These are phyloP conservation scores for Hycleus phaleratus DNA, from an alignment of 1,140 invertebrate genomes.

Conservation along the genomic window DNA sequence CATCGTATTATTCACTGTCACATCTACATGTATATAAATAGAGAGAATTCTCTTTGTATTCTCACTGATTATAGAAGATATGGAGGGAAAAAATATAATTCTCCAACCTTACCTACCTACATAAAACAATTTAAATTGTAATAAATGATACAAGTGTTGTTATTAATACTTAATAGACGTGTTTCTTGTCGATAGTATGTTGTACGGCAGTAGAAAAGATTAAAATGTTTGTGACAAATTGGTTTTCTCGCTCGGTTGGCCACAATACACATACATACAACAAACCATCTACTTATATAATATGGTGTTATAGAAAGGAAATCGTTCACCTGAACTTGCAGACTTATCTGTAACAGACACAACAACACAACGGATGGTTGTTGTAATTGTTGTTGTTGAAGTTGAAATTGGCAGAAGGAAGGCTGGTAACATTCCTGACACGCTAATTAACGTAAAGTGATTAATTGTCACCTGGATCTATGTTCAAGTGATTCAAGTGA, in stretches of 20 bases:
- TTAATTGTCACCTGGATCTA: conserved; percentile 22
- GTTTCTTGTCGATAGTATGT: background rate
- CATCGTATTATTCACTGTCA: conserved; percentile 3
- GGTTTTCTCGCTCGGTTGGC: conserved; percentile 19
- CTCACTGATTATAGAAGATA: too few relatives aligned
- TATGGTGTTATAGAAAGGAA: background rate
- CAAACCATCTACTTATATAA: too few relatives aligned
- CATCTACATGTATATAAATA: too few relatives aligned
- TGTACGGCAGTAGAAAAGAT: conserved; percentile 2
- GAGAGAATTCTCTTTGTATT: too few relatives aligned
- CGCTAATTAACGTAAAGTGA: conserved; percentile 23
- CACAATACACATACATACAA: conserved; percentile 1
- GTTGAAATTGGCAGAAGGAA: too few relatives aligned
- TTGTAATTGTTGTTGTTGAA: too few relatives aligned
- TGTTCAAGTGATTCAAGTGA: conserved; percentile 17
- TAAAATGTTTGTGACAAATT: conserved; percentile 22
- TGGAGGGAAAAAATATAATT: background rate
- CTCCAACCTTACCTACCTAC: background rate
- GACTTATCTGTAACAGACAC: conserved; percentile 2
- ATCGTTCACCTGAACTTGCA: conserved; percentile 14
- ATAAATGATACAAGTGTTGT: background rate
- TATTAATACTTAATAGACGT: background rate
- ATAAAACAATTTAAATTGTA: background rate
- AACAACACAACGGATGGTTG: too few relatives aligned
- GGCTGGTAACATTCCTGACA: conserved; percentile 12